Conservation (phyloP, 2,888 invertebrate species). For the Serripes groenlandicus region DNA sequence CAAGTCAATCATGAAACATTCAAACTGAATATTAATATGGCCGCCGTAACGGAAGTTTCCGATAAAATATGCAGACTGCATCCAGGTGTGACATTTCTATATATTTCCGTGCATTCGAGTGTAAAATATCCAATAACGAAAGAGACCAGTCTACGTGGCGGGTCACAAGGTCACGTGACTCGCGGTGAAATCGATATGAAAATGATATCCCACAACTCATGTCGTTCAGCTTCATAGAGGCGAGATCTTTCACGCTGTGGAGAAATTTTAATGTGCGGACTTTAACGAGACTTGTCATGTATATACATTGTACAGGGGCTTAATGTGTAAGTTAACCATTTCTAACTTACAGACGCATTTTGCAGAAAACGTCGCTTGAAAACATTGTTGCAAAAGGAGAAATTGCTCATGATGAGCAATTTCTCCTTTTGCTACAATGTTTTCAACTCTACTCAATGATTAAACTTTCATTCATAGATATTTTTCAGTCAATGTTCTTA, state of each 20-base stretch:
- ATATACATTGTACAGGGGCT: no score
- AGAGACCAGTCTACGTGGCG: constrained; percentile 51
- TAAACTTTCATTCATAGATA: no score
- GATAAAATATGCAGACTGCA: constrained; percentile 37
- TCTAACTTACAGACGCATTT: no score
- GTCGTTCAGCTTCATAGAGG: constrained; percentile 14
- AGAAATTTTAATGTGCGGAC: no score
- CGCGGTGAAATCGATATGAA: constrained; percentile 21
- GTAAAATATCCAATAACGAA: constrained; percentile 55
- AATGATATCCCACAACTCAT: constrained; percentile 19
- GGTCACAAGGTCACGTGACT: constrained; percentile 6
- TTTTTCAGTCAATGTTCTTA: no score
- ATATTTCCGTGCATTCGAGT: constrained; percentile 39
- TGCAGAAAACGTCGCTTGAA: no score
- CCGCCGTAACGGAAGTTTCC: constrained; percentile 48
- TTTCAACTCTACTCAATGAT: no score
- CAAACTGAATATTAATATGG: constrained; percentile 32
- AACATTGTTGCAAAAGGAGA: no score
- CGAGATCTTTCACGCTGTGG: constrained; percentile 13
- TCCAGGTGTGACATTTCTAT: constrained; percentile 55
- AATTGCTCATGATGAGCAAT: no score
- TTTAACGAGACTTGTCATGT: no score
- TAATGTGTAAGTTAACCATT: no score
- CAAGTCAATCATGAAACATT: background rate
- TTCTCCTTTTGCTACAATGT: no score